Percentiles rank a stretch among this genome's conserved stretches.
Conservation (phyloP, 2,888 invertebrate genomes). For the Nephrotoma guestfalica region DNA sequence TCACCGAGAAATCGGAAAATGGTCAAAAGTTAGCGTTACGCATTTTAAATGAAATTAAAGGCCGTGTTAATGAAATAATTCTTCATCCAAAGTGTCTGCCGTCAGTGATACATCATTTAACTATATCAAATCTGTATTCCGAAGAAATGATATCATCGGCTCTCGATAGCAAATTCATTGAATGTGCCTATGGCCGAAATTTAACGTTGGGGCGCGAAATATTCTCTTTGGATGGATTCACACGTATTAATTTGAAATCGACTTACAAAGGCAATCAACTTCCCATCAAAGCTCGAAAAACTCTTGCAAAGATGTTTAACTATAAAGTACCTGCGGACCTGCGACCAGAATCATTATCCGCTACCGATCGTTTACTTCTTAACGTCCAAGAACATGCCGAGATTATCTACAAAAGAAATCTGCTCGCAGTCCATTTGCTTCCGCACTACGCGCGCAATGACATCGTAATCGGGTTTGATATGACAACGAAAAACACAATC, state of each 20-base stretch:
- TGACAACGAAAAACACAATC: constrained; percentile 34
- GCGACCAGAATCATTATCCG: constrained; percentile 36
- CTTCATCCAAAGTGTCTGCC: constrained; percentile 43
- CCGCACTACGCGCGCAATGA: constrained; percentile 54
- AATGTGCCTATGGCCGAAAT: constrained; percentile 38
- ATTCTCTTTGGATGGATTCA: constrained; percentile 43
- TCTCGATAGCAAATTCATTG: constrained; percentile 42
- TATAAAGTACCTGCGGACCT: constrained; percentile 41
- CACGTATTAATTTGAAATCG: constrained; percentile 25
- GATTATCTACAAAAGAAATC: constrained; percentile 35
- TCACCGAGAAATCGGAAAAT: constrained; percentile 34
- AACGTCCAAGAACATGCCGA: constrained; percentile 38
- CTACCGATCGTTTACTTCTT: constrained; percentile 41
- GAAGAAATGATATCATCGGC: constrained; percentile 41
- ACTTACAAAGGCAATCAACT: constrained; percentile 40
- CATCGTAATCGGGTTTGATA: constrained; percentile 44
- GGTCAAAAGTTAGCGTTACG: constrained; percentile 34
- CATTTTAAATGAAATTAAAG: constrained; percentile 36
- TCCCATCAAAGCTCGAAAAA: constrained; percentile 30
- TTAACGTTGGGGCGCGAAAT: constrained; percentile 40
- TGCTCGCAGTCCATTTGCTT: constrained; percentile 41
- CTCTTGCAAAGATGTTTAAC: constrained; percentile 42
- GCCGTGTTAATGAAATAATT: constrained; percentile 40
- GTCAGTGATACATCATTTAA: constrained; percentile 45
- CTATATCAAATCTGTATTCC: constrained; percentile 40